These are phyloP conservation scores for Gymnoscopelus braueri DNA, from an alignment of 2,797 vertebrate genomes.

Conservation along the genomic window DNA sequence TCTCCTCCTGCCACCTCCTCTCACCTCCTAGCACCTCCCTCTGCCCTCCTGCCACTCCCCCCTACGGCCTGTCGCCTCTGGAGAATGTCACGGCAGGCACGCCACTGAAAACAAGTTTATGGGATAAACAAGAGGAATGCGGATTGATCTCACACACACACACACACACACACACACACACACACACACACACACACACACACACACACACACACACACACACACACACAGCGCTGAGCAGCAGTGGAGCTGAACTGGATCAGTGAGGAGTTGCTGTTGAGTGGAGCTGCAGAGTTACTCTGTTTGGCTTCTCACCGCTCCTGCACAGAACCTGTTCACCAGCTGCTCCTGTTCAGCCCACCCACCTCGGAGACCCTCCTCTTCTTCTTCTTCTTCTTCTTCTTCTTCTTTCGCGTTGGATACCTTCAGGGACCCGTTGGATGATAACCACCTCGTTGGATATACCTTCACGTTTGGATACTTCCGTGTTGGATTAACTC, in stretches of 20 bases:
- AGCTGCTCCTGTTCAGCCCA: conserved; percentile 55
- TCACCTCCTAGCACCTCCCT: conserved; percentile 40
- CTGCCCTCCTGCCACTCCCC: neutral
- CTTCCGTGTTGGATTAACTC: no score
- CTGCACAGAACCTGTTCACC: conserved; percentile 49
- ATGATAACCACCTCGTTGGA: no score
- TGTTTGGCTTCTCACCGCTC: conserved; percentile 69
- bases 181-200: no score
- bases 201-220: no score
- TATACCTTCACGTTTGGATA: no score
- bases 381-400: no score
- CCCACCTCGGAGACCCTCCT: conserved; percentile 35
- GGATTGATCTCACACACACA: neutral
- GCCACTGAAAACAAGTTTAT: conserved; percentile 49
- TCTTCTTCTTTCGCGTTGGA: no score
- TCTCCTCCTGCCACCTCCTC: conserved; percentile 61
- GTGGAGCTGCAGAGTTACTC: conserved; percentile 70
- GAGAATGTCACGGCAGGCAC: conserved; percentile 40
- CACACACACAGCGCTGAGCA: no score
- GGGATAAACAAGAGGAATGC: conserved; percentile 43
- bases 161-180: no score
- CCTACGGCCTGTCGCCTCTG: conserved; percentile 5
- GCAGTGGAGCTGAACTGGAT: conserved; percentile 46
- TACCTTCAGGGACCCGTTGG: no score
- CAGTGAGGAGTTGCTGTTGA: conserved; percentile 68